Evolutionary conservation across 2,797 vertebrate genomes (phyloP), one percentile per base, ranked within the genome.

Genomic region (Novumbra hubbsi): DNA sequence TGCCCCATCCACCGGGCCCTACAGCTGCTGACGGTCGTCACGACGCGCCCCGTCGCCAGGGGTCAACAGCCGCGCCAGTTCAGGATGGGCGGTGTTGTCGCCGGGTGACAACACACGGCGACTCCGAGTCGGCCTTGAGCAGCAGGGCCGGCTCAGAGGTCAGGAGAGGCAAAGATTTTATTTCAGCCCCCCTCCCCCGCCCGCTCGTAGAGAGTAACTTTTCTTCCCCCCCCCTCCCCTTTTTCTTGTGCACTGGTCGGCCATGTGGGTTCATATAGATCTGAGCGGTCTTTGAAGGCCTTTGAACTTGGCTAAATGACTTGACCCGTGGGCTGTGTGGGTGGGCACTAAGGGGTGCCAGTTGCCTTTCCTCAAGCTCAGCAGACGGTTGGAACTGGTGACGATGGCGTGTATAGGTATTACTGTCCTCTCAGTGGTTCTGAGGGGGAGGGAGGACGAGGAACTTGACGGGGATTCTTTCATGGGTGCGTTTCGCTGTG

Each of bases 251-350:
- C 41, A 76, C 68, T 89, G 85, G 80, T 85, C 30, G 80, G 69
- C 80, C 74, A 82, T 70, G 93, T 96, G 93, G 94, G 94, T 93
- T 95, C 94, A 94, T 97, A 94, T 95, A 95, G 95, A 96, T 97
- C 95, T 95, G 90, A 97, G 92, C 88, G 83, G 83, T 80, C 94
- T 96, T 96, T 95, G 94, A 97, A 96, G 93, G 92, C 89, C 94
- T 99, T 96, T 98, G 96, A 97, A 96, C 95, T 95, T 93, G 90
- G 92, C 93, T 95, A 95, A 96, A 96, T 96, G 95, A 94, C 94
- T 96, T 96, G 94, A 96, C 96, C 95, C 96, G 92, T 95, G 94
- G 92, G 95, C 86, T 86, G 86, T 85, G 84, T n/a, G 50, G 50
- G 52, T 55, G 24, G 63, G 73, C 86, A 87, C 76, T 81, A 87